phyloP scores from a whole-genome alignment of 2,113 vertebrate species.

The Macrotus californicus region DNA sequence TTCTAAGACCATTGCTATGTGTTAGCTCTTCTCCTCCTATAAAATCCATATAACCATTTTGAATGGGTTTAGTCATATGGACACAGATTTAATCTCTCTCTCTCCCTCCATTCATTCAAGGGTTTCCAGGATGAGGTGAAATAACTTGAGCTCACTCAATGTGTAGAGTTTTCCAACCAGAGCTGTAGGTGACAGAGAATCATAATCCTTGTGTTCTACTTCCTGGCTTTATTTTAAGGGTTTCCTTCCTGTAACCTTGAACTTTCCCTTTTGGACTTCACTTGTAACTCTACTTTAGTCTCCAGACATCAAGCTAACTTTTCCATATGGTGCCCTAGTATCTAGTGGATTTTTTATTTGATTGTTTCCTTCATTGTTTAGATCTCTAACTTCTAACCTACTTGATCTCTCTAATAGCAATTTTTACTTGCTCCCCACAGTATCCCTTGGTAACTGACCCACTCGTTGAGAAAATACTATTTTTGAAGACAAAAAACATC shows the following conservation, averaged over 20 bases:
- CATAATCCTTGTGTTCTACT: not conserved
- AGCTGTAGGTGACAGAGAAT: not conserved
- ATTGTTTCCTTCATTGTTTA: not conserved
- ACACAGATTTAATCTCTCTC: not conserved
- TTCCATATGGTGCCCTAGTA: not conserved
- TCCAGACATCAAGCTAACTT: not conserved
- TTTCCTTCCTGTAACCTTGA: slow-evolving; percentile 1
- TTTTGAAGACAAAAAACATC: not conserved
- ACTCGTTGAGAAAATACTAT: not conserved
- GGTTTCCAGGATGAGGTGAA: not conserved
- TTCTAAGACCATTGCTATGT: not conserved
- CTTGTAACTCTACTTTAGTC: not conserved
- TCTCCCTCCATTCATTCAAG: not conserved
- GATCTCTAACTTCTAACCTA: not conserved
- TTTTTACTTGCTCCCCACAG: not conserved
- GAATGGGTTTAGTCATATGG: not conserved
- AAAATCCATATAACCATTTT: not conserved
- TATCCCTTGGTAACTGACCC: not conserved
- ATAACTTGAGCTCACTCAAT: not conserved
- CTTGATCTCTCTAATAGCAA: not conserved
- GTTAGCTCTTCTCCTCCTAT: not conserved
- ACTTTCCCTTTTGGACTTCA: not conserved
- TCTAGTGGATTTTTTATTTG: not conserved
- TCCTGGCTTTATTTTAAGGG: not conserved
- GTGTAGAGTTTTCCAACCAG: not conserved